Evolutionary conservation across 2,888 invertebrate species (phyloP).

Genomic region (Phengaris arion): DNA sequence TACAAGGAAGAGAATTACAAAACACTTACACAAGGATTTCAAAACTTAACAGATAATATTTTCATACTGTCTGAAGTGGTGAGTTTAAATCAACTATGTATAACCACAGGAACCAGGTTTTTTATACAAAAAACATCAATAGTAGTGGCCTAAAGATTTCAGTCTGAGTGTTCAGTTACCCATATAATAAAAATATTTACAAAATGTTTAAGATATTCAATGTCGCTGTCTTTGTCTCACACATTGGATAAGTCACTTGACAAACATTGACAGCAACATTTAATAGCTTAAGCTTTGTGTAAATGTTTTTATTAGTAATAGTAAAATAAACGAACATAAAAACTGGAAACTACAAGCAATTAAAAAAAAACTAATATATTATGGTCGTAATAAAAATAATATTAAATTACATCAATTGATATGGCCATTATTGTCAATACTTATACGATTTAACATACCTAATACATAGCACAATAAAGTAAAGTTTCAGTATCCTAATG

Average conservation of each 20-base stretch:
- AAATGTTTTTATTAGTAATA: too few species aligned
- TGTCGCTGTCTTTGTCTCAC: too few species aligned
- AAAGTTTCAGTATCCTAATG: background rate
- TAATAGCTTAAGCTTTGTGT: too few species aligned
- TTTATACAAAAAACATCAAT: background rate
- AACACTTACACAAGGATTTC: too few species aligned
- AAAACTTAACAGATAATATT: background rate
- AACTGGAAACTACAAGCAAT: background rate
- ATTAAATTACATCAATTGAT: background rate
- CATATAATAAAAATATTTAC: too few species aligned
- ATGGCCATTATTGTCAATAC: conserved; percentile 12
- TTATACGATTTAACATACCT: background rate
- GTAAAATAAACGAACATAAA: background rate
- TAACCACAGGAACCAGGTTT: background rate
- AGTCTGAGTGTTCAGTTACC: background rate
- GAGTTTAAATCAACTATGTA: background rate
- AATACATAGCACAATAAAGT: background rate
- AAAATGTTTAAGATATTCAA: too few species aligned
- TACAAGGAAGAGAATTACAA: too few species aligned
- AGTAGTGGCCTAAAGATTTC: background rate
- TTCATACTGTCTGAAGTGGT: background rate
- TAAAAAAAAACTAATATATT: too few species aligned
- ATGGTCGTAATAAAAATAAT: background rate
- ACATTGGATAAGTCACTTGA: too few species aligned
- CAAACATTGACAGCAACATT: too few species aligned